Conservation (phyloP, 1,140 invertebrate genomes). For the Melipona quadrifasciata region DNA sequence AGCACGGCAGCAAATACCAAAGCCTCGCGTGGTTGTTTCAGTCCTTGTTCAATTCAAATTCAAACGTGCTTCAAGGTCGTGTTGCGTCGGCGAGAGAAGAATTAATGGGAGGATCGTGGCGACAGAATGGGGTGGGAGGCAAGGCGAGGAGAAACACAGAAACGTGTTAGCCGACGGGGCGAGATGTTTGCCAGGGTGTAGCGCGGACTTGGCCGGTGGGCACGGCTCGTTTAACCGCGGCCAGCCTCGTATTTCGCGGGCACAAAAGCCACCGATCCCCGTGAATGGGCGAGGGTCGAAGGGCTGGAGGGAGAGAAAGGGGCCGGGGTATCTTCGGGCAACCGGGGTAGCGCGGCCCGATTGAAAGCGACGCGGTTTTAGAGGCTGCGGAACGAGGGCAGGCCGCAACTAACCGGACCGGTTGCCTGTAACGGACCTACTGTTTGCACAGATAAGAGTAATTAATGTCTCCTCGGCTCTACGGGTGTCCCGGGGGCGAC, state of each 20-base stretch:
- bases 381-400: slow-evolving; percentile 64
- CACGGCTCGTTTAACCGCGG: slow-evolving; percentile 58
- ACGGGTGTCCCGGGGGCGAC: slow-evolving; percentile 24
- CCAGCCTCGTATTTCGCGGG: slow-evolving; percentile 30
- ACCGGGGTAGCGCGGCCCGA: slow-evolving; percentile 36
- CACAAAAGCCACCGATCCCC: slow-evolving; percentile 14
- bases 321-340: slow-evolving; percentile 16
- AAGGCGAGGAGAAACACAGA: no score
- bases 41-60: no score
- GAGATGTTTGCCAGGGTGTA: not conserved
- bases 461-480: slow-evolving; percentile 68
- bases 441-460: slow-evolving; percentile 74
- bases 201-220: slow-evolving; percentile 6
- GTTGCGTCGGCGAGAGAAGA: no score
- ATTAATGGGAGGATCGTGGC: no score
- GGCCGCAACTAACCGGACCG: slow-evolving; percentile 62
- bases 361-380: slow-evolving; percentile 69
- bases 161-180: not conserved
- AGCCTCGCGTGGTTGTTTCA: no score
- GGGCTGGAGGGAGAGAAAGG: slow-evolving; percentile 7
- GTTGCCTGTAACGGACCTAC: slow-evolving; percentile 66
- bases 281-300: slow-evolving; percentile 7
- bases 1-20: no score
- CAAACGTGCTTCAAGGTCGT: not conserved
- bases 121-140: no score